Evolutionary conservation across 1,140 invertebrate species (phyloP).

Genomic region (Bilobella aurantiaca): DNA sequence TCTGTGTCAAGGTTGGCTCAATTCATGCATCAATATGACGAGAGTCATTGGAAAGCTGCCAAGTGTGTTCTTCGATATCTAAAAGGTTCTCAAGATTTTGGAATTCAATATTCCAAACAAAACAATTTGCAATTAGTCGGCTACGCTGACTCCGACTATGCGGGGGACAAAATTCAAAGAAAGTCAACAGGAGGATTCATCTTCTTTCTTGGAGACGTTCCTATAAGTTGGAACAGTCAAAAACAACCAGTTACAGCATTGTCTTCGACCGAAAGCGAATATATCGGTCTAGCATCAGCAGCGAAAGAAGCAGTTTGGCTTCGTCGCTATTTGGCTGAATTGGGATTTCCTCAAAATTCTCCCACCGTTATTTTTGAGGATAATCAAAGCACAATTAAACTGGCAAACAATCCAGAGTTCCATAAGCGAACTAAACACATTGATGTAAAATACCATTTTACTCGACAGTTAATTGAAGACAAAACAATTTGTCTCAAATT

Average conservation of each 20-base stretch:
- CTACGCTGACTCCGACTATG: constrained; percentile 42
- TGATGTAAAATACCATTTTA: constrained; percentile 37
- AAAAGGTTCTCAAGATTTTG: constrained; percentile 35
- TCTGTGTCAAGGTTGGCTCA: constrained; percentile 37
- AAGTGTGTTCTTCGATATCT: constrained; percentile 33
- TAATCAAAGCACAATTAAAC: constrained; percentile 34
- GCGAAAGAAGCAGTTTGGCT: constrained; percentile 39
- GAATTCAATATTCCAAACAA: neutral
- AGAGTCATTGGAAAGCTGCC: constrained; percentile 37
- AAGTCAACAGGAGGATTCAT: constrained; percentile 40
- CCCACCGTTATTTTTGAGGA: constrained; percentile 29
- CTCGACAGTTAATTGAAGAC: constrained; percentile 29
- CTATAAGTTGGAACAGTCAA: constrained; percentile 37
- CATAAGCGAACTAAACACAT: constrained; percentile 40
- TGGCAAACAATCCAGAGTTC: constrained; percentile 37
- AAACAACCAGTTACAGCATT: constrained; percentile 39
- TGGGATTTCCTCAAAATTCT: constrained; percentile 15
- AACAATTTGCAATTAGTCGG: constrained; percentile 30
- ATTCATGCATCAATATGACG: constrained; percentile 36
- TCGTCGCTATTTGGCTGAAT: constrained; percentile 35
- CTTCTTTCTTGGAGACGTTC: constrained; percentile 1
- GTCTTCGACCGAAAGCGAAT: constrained; percentile 43
- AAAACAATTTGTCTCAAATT: constrained; percentile 20
- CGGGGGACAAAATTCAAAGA: constrained; percentile 35
- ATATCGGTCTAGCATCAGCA: constrained; percentile 40